These are phyloP conservation scores for Chrysopilus asiliformis DNA, from an alignment of 2,888 invertebrate species.

Conservation along the genomic window DNA sequence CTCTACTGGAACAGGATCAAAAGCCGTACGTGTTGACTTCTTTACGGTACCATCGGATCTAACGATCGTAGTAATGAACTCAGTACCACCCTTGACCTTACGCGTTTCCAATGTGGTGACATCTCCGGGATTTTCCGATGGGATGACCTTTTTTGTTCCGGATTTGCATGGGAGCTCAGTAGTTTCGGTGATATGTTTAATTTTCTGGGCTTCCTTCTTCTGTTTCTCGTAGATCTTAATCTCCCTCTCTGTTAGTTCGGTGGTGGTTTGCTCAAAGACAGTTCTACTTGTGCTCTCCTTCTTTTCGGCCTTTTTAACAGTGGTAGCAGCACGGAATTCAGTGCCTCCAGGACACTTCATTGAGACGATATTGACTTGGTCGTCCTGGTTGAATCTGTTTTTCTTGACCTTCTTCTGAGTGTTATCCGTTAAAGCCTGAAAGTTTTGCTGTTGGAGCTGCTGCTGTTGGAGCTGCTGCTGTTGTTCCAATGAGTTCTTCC, in stretches of 20 bases:
- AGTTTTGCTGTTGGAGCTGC: too few relatives aligned
- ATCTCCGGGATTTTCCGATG: slow-evolving; percentile 33
- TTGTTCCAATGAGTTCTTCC: slow-evolving; percentile 4
- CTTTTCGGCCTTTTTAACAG: slow-evolving; percentile 30
- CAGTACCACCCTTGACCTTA: slow-evolving; percentile 33
- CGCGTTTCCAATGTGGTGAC: slow-evolving; percentile 35
- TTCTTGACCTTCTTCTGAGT: slow-evolving; percentile 20
- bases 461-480: too few relatives aligned
- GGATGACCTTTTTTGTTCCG: slow-evolving; percentile 33
- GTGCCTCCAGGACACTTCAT: slow-evolving; percentile 29
- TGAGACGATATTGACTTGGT: slow-evolving; percentile 26
- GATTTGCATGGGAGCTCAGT: slow-evolving; percentile 31
- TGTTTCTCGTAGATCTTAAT: slow-evolving; percentile 31
- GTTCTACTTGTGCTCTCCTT: slow-evolving; percentile 33
- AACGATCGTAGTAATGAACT: slow-evolving; percentile 34
- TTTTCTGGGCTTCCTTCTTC: slow-evolving; percentile 33
- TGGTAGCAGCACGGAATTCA: slow-evolving; percentile 30
- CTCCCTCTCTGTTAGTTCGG: slow-evolving; percentile 32
- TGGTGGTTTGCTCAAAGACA: slow-evolving; percentile 32
- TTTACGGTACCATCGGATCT: slow-evolving; percentile 33
- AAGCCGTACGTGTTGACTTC: slow-evolving; percentile 32
- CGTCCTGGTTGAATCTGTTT: slow-evolving; percentile 18
- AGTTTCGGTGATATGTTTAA: slow-evolving; percentile 31
- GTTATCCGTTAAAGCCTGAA: slow-evolving; percentile 17
- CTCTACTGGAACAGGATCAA: slow-evolving; percentile 28